Conservation (phyloP, 2,113 vertebrate genomes). For the Oncorhynchus clarkii region DNA sequence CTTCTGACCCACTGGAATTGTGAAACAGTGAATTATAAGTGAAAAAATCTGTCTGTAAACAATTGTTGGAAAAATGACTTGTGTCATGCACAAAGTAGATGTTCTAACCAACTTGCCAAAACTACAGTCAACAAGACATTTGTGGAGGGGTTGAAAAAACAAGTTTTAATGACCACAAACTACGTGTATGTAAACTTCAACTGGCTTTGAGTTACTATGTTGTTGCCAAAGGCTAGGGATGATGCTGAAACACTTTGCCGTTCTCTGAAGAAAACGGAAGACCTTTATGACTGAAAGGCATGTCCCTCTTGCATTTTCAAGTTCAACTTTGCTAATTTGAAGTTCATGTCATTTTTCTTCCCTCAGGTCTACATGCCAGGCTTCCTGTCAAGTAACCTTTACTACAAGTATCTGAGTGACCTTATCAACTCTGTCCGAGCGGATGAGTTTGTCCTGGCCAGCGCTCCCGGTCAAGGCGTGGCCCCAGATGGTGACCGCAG, state of each 20-base stretch:
- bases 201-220: too few relatives aligned
- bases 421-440: conserved; percentile 96
- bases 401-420: conserved; percentile 99
- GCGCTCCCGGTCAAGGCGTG: conserved; percentile 67
- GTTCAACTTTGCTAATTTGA: background rate
- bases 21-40: too few relatives aligned
- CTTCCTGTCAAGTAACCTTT: conserved; percentile 97
- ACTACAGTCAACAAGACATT: too few relatives aligned
- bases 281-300: conserved; percentile 18
- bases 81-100: too few relatives aligned
- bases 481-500: conserved; percentile 75
- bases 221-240: background rate
- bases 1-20: too few relatives aligned
- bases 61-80: too few relatives aligned
- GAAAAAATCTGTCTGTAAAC: too few relatives aligned
- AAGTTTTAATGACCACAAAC: too few relatives aligned
- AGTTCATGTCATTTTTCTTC: conserved; percentile 26
- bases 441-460: conserved; percentile 83
- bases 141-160: too few relatives aligned
- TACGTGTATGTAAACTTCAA: too few relatives aligned
- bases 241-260: background rate
- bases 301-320: conserved; percentile 12
- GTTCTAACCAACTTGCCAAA: too few relatives aligned
- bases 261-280: conserved; percentile 17
- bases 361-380: conserved; percentile 94